phyloP scores from a whole-genome alignment of 2,888 invertebrate genomes.

The Cephonodes hylas region DNA sequence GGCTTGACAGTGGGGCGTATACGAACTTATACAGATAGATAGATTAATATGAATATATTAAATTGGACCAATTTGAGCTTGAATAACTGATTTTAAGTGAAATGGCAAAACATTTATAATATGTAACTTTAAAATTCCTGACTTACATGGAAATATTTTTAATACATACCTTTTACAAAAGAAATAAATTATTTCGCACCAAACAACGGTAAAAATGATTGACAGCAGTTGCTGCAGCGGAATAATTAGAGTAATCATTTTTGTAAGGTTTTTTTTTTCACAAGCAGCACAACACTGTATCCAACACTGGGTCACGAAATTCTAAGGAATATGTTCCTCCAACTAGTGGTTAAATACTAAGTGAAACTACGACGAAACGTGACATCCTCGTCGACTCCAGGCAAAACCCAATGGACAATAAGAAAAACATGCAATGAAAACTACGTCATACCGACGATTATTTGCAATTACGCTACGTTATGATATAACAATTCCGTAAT shows the following conservation, averaged over 20 bases:
- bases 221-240: constrained; percentile 8
- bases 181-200: constrained; percentile 12
- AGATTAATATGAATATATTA: too few relatives aligned
- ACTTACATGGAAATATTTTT: background rate
- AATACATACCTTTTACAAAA: constrained; percentile 13
- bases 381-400: background rate
- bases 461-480: background rate
- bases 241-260: constrained; percentile 13
- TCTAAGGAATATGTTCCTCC: background rate
- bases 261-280: background rate
- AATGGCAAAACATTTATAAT: background rate
- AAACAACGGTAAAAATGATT: constrained; percentile 12
- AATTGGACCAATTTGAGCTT: too few relatives aligned
- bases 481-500: background rate
- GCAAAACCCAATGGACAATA: constrained; percentile 2
- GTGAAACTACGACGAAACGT: background rate
- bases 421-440: background rate
- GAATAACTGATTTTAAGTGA: too few relatives aligned
- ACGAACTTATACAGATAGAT: too few relatives aligned
- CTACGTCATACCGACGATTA: background rate
- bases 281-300: background rate
- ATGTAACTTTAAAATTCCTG: background rate
- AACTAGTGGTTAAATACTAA: constrained; percentile 8
- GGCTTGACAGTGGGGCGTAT: too few relatives aligned
- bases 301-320: background rate